These are phyloP conservation scores for Melieria crassipennis DNA, from an alignment of 2,888 invertebrate species.

Conservation along the genomic window DNA sequence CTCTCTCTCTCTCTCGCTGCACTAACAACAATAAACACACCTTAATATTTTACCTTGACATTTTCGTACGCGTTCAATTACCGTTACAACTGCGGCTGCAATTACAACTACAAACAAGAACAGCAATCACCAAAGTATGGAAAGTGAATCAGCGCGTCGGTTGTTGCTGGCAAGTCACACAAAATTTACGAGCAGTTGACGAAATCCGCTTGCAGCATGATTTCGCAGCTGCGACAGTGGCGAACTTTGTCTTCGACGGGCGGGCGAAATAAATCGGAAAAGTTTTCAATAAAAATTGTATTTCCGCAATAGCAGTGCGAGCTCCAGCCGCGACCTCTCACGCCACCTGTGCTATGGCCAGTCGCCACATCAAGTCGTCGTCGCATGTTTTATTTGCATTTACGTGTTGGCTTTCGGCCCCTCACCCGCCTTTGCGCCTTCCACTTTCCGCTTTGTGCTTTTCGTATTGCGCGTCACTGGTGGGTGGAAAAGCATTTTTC, in stretches of 20 bases:
- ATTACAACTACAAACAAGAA: not conserved
- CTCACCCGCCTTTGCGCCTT: too few species aligned
- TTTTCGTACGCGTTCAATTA: constrained; percentile 10
- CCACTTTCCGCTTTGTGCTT: not conserved
- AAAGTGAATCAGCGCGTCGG: too few species aligned
- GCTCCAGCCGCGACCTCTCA: too few species aligned
- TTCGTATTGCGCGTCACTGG: not conserved
- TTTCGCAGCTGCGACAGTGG: not conserved
- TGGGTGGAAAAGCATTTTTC: constrained; percentile 16
- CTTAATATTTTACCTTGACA: constrained; percentile 18
- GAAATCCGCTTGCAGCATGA: not conserved
- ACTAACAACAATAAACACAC: too few species aligned
- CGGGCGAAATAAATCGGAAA: not conserved
- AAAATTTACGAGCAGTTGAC: too few species aligned
- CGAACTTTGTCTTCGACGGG: too few species aligned
- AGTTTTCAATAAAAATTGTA: not conserved
- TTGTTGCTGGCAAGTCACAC: too few species aligned
- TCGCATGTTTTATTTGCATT: not conserved
- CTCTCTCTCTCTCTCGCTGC: too few species aligned
- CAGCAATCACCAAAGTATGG: not conserved
- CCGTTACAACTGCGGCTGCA: not conserved
- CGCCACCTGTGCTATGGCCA: too few species aligned
- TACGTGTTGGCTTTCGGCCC: not conserved
- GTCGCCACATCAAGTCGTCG: too few species aligned
- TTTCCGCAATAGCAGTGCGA: not conserved